Base-by-base conservation (phyloP, 2,888 invertebrate genomes). In the Plagiodera versicolora region DNA sequence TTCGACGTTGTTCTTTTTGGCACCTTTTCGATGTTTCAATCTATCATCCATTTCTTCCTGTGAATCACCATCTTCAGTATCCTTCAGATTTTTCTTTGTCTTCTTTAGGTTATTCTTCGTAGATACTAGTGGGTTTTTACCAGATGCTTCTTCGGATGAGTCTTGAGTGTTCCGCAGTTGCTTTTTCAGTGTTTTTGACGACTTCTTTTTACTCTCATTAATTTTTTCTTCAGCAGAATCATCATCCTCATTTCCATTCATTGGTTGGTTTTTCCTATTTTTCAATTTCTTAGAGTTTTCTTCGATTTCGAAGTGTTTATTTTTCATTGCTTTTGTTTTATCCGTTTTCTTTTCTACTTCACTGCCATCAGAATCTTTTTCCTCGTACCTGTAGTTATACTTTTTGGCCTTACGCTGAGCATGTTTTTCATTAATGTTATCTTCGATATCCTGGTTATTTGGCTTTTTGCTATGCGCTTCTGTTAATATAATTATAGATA, bases 401-500 rank as follows among this genome's bases (percentile, higher is more conserved):
- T 14, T 17, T 8, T 35, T 18, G 17, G 24, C 17, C 32, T 19
- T 55, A 24, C 18, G 54, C 16, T 32, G 32, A 10, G 2, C 11
- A 32, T 56, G 18, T 45, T 35, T 44, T 11, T 64, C 51, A 18
- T 45, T 50, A 57, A 24, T 53, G 16, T 52, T 28, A 14, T 53
- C 45, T 10, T 60, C 52, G 18, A 57, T 60, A 24, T 53, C 24
- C 9, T 50, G n/a, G 5, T 20, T 44, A 24, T 53, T 30, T 1
- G 0, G 14, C n/a, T 45, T 35, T 56, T 48, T 55, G n/a, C 44
- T 53, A 46, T 58, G 28, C 45, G 58, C 48, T 49, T 56, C 46
- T 6, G 55, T 18, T 45, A 28, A 32, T n/a, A 57, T 10, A 10
- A 54, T 52, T 24, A 45, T 18, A 18, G 35, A 45, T 35, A 16